A percentile compares a stretch with the other conserved stretches of the same genome.
These are phyloP conservation scores for Clostera curtula DNA, from an alignment of 2,888 invertebrate species.

Conservation along the genomic window DNA sequence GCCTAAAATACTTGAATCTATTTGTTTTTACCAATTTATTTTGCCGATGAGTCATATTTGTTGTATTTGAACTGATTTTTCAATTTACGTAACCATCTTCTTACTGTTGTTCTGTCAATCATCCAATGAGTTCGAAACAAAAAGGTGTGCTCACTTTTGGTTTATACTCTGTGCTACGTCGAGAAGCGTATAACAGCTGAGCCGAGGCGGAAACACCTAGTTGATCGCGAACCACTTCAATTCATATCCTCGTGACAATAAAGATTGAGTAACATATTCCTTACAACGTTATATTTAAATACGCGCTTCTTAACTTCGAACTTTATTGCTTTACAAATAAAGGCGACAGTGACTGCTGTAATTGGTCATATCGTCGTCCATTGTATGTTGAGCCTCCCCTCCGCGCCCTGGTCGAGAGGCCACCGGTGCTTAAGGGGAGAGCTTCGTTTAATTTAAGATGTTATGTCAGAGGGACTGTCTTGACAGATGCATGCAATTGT, in stretches of 20 bases:
- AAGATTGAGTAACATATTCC: conserved; percentile 66
- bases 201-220: conserved; percentile 58
- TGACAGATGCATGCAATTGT: conserved; percentile 69
- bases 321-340: conserved; percentile 5
- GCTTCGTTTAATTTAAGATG: conserved; percentile 46
- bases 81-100: conserved; percentile 24
- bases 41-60: conserved; percentile 20
- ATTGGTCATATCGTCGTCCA: conserved; percentile 30
- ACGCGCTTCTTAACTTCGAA: conserved; percentile 6
- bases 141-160: conserved; percentile 29
- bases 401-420: conserved; percentile 18
- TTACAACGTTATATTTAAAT: conserved; percentile 36
- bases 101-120: conserved; percentile 14
- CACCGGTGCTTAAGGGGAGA: conserved; percentile 28
- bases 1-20: conserved; percentile 8
- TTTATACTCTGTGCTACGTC: conserved; percentile 31
- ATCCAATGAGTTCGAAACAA: conserved; percentile 13
- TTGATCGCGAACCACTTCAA: conserved; percentile 72
- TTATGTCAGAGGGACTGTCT: conserved; percentile 37
- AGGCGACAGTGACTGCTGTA: conserved; percentile 15
- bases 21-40: conserved; percentile 15
- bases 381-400: conserved; percentile 29
- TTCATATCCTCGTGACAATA: conserved; percentile 69
- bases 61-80: conserved; percentile 21
- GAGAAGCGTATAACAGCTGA: conserved; percentile 50